phyloP scores from a whole-genome alignment of 2,888 invertebrate genomes.

The Macropis europaea region DNA sequence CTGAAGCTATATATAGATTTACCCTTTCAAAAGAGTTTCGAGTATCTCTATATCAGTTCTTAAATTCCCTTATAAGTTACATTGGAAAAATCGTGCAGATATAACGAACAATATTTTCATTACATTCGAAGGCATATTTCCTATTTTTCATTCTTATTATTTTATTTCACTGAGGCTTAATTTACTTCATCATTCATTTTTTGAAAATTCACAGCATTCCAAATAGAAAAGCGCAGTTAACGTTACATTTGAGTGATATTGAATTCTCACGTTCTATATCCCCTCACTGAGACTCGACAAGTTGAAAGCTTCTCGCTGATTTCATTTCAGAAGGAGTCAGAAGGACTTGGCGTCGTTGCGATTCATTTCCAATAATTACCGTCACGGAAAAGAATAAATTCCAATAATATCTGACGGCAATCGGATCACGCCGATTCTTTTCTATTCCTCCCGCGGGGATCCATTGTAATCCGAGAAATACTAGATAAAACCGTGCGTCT shows the following conservation, averaged over 20 bases:
- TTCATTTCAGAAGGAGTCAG: constrained; percentile 2
- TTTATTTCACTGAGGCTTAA: too few species aligned
- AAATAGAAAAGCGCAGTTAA: neutral
- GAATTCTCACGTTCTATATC: neutral
- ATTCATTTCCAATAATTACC: constrained; percentile 43
- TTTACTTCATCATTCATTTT: too few species aligned
- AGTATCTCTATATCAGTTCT: too few species aligned
- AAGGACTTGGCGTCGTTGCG: constrained; percentile 2
- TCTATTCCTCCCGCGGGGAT: constrained; percentile 8
- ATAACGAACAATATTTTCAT: too few species aligned
- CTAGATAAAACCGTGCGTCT: neutral
- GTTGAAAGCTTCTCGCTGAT: neutral
- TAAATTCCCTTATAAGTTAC: too few species aligned
- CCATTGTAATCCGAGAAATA: constrained; percentile 12
- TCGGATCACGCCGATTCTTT: constrained; percentile 22
- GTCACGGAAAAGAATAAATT: constrained; percentile 36
- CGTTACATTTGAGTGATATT: neutral
- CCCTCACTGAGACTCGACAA: neutral
- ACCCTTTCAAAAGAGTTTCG: too few species aligned
- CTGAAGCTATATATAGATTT: too few species aligned
- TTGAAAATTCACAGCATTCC: too few species aligned
- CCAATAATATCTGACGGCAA: constrained; percentile 31
- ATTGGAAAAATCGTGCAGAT: too few species aligned
- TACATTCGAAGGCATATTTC: too few species aligned
- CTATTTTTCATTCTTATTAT: too few species aligned